Evolutionary conservation across 2,888 invertebrate species (phyloP), one percentile per base, ranked within the genome.

Genomic region (Drosophila yooni): DNA sequence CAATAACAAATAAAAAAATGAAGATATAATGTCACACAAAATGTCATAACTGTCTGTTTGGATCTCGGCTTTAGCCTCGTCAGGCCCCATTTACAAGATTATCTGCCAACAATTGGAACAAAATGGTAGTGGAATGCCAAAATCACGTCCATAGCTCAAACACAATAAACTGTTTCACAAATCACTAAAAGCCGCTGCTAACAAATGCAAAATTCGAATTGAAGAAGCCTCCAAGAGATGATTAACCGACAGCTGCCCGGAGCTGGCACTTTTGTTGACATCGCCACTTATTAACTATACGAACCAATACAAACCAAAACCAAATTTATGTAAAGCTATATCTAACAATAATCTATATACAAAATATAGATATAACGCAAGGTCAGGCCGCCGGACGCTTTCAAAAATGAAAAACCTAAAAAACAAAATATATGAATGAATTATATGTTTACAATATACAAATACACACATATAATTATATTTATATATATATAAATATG

Each of bases 1-100:
- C 36, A 25, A 29, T 29, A 40, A 27, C 10, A 18, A 33, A 7
- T n/a, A n/a, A 10, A n/a, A 56, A 38, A n/a, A 56, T n/a, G 7
- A 54, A 27, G 13, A 57, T 8, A 31, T 50, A 70, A 64, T 77
- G 83, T 79, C 83, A 80, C 86, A 89, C 82, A 86, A 86, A 86
- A 54, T 89, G 83, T 79, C 81, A 89, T 81, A 89, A 89, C 81
- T 89, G 88, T 82, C 85, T 79, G 65, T 50, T 74, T 67, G 46
- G 64, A 56, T 46, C 31, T 43, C 2, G 43, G 36, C 15, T 59
- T 40, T 25, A 69, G 58, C 63, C 59, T 75, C 60, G 70, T 60
- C 52, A 48, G 31, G 33, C 52, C 46, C 70, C 57, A 75, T 71
- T 83, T 81, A 31, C 62, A 53, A 71, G 70, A 68, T 84, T 46